Evolutionary conservation across 2,113 vertebrate species (phyloP), one percentile per base, ranked within the genome.

Genomic region (Heteronetta atricapilla): DNA sequence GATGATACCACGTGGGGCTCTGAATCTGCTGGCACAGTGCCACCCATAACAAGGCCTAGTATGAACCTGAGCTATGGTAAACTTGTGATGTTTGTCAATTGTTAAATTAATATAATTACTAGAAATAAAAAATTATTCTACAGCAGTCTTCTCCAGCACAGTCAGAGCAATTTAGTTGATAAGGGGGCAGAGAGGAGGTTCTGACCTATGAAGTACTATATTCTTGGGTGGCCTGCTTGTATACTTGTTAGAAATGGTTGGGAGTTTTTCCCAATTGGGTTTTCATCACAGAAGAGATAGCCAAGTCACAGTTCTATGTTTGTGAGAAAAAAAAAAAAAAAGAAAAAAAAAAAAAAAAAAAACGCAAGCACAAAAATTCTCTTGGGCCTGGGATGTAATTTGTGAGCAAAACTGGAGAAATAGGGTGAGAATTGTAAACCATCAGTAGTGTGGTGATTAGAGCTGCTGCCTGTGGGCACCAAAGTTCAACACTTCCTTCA

Each of bases 361-460:
- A 50, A 13, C 3, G 6, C 2, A 6, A 50, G 36, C 36, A 28
- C 36, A 40, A 76, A 48, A 76, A 33, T 38, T 36, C 40, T 58
- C 5, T 44, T 40, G 26, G n/a, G 59, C 5, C 10, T 10, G 10
- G 44, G 8, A 73, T 0, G 0, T 34, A 50, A 36, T 25, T 63
- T 86, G 50, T 50, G 26, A 20, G 16, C 33, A 62, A 83, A 92
- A 74, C 18, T 44, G 16, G 6, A 69, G 63, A 72, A 84, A 67
- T 0, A 0, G 17, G 10, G 46, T 79, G 31, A 59, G 15, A 22
- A 20, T 76, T 76, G 58, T 69, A 33, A 69, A 31, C 18, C 23
- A 52, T 42, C 31, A 40, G 4, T 20, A 55, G 25, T 7, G 25
- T 13, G 19, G 42, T 38, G 48, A 31, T 53, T 64, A 83, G 17